Percentiles rank a stretch among this genome's conserved stretches.
Conservation (phyloP, 2,888 invertebrate species). For the Lithophane socia region DNA sequence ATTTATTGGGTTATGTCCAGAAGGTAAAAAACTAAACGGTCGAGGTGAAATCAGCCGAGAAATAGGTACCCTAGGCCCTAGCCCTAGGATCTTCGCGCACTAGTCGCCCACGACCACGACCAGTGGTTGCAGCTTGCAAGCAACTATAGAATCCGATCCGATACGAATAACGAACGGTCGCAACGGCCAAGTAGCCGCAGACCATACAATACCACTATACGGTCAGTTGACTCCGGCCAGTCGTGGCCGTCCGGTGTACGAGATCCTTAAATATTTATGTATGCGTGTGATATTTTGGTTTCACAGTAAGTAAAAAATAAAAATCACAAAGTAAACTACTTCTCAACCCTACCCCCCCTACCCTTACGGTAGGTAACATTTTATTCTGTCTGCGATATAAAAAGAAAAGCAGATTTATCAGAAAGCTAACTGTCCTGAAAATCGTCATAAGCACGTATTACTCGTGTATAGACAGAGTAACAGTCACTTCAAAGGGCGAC, state of each 20-base stretch:
- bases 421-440: slow-evolving; percentile 15
- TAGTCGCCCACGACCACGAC: too few species aligned
- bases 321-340: not conserved
- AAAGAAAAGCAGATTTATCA: slow-evolving; percentile 2
- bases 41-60: not conserved
- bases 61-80: not conserved
- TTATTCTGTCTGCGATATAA: not conserved
- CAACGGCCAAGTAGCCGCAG: too few species aligned
- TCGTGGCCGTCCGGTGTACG: too few species aligned
- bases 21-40: not conserved
- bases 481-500: slow-evolving; percentile 70
- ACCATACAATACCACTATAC: too few species aligned
- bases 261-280: not conserved
- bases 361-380: not conserved
- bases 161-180: too few species aligned
- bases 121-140: too few species aligned
- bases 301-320: too few species aligned
- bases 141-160: too few species aligned
- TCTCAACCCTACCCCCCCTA: too few species aligned
- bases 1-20: slow-evolving; percentile 11
- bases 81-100: too few species aligned
- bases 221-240: too few species aligned
- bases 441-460: slow-evolving; percentile 37
- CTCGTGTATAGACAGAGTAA: slow-evolving; percentile 48
- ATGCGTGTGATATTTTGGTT: not conserved